Conservation (phyloP, 2,888 invertebrate genomes). For the Sipha maydis region DNA sequence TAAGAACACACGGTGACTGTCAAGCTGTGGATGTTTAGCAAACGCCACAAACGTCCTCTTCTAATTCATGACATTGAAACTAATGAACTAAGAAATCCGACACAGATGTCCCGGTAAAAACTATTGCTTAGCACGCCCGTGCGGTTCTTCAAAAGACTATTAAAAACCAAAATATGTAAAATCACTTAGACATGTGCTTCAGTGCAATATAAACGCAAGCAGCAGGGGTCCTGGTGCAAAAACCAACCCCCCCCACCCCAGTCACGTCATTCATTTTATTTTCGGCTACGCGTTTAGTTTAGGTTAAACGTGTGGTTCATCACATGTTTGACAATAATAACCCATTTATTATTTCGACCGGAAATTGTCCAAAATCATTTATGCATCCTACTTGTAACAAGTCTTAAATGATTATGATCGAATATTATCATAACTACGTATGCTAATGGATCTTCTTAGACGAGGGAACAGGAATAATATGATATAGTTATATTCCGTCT, state of each 20-base stretch:
- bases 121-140: not conserved
- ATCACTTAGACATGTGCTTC: not conserved
- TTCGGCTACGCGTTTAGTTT: not conserved
- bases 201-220: not conserved
- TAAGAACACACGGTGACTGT: not conserved
- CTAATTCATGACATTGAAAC: slow-evolving; percentile 25
- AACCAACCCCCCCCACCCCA: not conserved
- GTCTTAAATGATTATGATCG: no score
- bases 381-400: not conserved
- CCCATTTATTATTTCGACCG: not conserved
- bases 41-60: not conserved
- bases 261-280: not conserved
- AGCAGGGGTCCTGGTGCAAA: not conserved
- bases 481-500: not conserved
- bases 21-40: not conserved
- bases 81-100: slow-evolving; percentile 31
- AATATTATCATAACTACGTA: no score
- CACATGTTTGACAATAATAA: not conserved
- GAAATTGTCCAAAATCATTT: not conserved
- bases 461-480: not conserved
- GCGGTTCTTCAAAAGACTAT: not conserved
- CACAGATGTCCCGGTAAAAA: slow-evolving; percentile 36
- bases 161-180: not conserved
- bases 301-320: not conserved
- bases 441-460: not conserved